Percentiles rank a stretch among this genome's conserved stretches.
These are phyloP conservation scores for Camponotus vicinus DNA, from an alignment of 1,140 invertebrate genomes.

Conservation along the genomic window DNA sequence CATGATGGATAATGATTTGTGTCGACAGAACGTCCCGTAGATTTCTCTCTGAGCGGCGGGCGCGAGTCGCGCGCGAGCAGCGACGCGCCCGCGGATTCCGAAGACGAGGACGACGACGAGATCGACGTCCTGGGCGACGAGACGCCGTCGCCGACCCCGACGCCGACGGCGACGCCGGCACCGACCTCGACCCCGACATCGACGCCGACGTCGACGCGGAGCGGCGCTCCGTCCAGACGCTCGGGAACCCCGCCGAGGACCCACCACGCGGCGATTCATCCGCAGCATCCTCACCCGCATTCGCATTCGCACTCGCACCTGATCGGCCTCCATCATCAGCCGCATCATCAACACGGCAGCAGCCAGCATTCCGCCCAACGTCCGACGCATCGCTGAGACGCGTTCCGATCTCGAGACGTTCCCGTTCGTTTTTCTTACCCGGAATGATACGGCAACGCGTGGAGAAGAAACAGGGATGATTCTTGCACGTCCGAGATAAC, in stretches of 20 bases:
- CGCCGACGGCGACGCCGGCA: constrained; percentile 75
- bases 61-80: constrained; percentile 83
- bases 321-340: constrained; percentile 75
- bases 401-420: not conserved
- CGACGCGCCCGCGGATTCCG: constrained; percentile 81
- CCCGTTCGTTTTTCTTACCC: not conserved
- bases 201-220: constrained; percentile 75
- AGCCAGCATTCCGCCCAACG: constrained; percentile 76
- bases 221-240: constrained; percentile 71
- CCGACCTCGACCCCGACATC: constrained; percentile 81
- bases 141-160: constrained; percentile 71
- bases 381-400: constrained; percentile 82
- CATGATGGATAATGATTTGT: constrained; percentile 30
- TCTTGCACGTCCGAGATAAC: not conserved
- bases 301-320: constrained; percentile 56
- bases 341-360: constrained; percentile 66
- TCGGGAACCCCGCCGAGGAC: constrained; percentile 72
- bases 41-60: constrained; percentile 82
- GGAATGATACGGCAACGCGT: constrained; percentile 4
- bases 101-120: constrained; percentile 83
- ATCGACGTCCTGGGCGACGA: constrained; percentile 84
- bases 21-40: constrained; percentile 83
- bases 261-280: constrained; percentile 71
- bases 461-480: constrained; percentile 9
- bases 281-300: constrained; percentile 51